Percentiles rank a stretch among this genome's conserved stretches.
Evolutionary conservation across 1,140 invertebrate species (phyloP).

Genomic region (Portunus trituberculatus): DNA sequence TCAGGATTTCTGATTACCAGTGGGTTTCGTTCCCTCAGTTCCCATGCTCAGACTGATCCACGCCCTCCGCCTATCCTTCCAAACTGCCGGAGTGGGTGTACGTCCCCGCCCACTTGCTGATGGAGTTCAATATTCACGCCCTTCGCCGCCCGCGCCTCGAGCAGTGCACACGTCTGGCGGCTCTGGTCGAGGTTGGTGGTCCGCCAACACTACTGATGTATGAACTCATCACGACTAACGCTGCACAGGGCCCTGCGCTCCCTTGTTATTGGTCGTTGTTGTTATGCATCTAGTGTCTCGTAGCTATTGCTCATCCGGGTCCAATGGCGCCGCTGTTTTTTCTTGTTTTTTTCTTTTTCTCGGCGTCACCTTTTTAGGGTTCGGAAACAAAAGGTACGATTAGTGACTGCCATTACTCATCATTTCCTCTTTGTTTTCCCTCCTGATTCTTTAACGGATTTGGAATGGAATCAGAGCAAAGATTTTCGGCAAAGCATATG

Average conservation of each 20-base stretch:
- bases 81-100: not conserved
- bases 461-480: not conserved
- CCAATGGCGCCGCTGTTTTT: slow-evolving; percentile 30
- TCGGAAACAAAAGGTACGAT: not conserved
- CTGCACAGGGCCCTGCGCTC: slow-evolving; percentile 55
- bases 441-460: not conserved
- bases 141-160: slow-evolving; percentile 22
- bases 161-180: not conserved
- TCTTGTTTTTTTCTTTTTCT: not conserved
- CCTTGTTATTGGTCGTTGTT: slow-evolving; percentile 62
- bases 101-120: slow-evolving; percentile 54
- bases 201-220: slow-evolving; percentile 54
- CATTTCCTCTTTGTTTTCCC: not conserved
- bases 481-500: not conserved
- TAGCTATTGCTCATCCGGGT: slow-evolving; percentile 53
- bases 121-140: slow-evolving; percentile 55
- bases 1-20: not conserved
- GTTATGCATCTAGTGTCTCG: slow-evolving; percentile 66
- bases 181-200: slow-evolving; percentile 58
- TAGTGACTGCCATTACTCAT: not conserved
- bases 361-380: slow-evolving; percentile 9
- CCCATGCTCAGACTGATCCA: not conserved
- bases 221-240: slow-evolving; percentile 68
- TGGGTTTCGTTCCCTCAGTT: not conserved
- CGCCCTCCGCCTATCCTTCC: not conserved